Evolutionary conservation across 2,888 invertebrate species (phyloP).

Genomic region (Crematogaster levior): DNA sequence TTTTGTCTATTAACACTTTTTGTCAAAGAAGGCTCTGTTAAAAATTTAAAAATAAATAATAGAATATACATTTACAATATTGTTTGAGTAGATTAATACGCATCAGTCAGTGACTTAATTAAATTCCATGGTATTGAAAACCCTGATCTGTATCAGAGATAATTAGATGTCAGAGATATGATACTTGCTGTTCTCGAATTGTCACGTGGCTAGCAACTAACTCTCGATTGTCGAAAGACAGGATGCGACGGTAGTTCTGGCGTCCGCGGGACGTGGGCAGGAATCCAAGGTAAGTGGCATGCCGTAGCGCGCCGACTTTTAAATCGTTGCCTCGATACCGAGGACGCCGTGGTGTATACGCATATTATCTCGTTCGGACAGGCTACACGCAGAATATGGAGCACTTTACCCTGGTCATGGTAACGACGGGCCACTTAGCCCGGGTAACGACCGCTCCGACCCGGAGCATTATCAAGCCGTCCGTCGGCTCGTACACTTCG

Average conservation of each 20-base stretch:
- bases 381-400: slow-evolving; percentile 76
- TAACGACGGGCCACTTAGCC: slow-evolving; percentile 78
- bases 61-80: background rate
- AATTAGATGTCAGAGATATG: too few species aligned
- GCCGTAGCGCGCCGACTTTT: slow-evolving; percentile 49
- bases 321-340: slow-evolving; percentile 67
- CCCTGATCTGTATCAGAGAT: background rate
- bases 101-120: background rate
- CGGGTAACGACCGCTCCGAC: slow-evolving; percentile 79
- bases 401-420: slow-evolving; percentile 75
- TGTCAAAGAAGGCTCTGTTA: background rate
- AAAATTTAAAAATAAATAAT: background rate
- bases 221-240: slow-evolving; percentile 52
- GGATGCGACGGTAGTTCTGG: slow-evolving; percentile 33
- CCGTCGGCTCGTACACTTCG: slow-evolving; percentile 59
- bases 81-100: background rate
- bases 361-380: slow-evolving; percentile 72
- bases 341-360: slow-evolving; percentile 48
- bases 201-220: background rate
- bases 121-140: background rate
- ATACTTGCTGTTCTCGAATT: background rate
- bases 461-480: slow-evolving; percentile 66
- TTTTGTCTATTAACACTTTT: background rate
- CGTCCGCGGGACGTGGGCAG: slow-evolving; percentile 55
- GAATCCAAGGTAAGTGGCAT: slow-evolving; percentile 66